Evolutionary conservation across 2,888 invertebrate genomes (phyloP).

Genomic region (Leucania comma): DNA sequence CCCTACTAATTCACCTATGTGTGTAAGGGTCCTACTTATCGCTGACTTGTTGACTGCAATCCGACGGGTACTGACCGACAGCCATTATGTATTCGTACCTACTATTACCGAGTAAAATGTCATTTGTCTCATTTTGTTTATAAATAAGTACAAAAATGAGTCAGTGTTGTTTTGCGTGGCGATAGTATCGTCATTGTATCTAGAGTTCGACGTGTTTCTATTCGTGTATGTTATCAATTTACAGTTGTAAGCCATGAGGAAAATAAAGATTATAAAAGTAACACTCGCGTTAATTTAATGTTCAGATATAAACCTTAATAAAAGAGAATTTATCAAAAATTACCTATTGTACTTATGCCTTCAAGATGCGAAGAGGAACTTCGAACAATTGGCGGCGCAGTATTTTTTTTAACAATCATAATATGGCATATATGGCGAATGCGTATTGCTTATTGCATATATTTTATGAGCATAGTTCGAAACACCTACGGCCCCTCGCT

Average conservation of each 20-base stretch:
- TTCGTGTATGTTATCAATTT: constrained; percentile 17
- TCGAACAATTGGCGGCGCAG: no score
- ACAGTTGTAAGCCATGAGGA: background rate
- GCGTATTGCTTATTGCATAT: no score
- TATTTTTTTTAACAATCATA: no score
- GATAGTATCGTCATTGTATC: constrained; percentile 5
- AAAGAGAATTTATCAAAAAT: background rate
- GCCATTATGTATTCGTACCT: constrained; percentile 5
- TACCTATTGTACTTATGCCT: no score
- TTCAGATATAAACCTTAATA: background rate
- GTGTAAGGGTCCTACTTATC: constrained; percentile 42
- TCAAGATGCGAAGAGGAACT: no score
- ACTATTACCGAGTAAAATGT: constrained; percentile 3
- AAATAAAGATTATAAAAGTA: background rate
- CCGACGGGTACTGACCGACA: constrained; percentile 47
- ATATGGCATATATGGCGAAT: no score
- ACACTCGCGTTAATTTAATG: background rate
- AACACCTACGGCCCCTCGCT: no score
- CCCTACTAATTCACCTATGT: constrained; percentile 30
- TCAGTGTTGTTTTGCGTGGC: constrained; percentile 15
- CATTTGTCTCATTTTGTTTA: constrained; percentile 31
- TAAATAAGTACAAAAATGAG: constrained; percentile 25
- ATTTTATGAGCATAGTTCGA: no score
- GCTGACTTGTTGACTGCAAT: constrained; percentile 28
- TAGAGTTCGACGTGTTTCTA: constrained; percentile 1